A percentile compares a stretch with the other conserved stretches of the same genome.
These are phyloP conservation scores for Cecidostiba fungosa DNA, from an alignment of 2,888 invertebrate genomes.

Conservation along the genomic window DNA sequence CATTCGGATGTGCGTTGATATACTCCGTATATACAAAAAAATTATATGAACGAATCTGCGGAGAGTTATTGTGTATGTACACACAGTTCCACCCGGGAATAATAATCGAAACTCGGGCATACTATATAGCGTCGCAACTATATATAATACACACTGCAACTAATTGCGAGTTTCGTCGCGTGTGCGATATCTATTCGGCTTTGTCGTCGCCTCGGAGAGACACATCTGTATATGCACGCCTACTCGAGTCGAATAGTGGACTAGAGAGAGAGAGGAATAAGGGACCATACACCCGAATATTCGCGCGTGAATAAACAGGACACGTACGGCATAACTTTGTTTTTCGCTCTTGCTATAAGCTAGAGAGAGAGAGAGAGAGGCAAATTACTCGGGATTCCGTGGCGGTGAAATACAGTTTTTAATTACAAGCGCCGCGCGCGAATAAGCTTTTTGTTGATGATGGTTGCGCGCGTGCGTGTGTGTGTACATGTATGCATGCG, in stretches of 20 bases:
- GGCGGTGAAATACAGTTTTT: conserved; percentile 52
- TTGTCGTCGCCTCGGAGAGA: not conserved
- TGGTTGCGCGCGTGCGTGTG: not conserved
- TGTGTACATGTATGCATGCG: not conserved
- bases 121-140: not conserved
- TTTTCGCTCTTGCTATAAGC: not conserved
- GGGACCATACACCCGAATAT: not conserved
- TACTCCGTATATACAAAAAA: too few relatives aligned
- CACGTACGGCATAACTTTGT: conserved; percentile 39
- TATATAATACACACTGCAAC: not conserved
- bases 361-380: not conserved
- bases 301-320: not conserved
- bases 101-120: not conserved
- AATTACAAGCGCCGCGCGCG: conserved; percentile 1
- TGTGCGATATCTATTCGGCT: conserved; percentile 3
- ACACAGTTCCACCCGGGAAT: not conserved
- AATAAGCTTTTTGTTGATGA: conserved; percentile 9
- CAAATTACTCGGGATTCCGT: conserved; percentile 37
- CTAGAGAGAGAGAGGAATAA: not conserved
- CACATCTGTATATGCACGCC: not conserved
- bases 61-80: too few relatives aligned
- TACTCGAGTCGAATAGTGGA: not conserved
- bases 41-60: too few relatives aligned
- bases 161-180: conserved; percentile 7
- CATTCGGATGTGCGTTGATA: too few relatives aligned